Evolutionary conservation across 1,140 invertebrate genomes (phyloP).

Genomic region (Drosophila obscura): DNA sequence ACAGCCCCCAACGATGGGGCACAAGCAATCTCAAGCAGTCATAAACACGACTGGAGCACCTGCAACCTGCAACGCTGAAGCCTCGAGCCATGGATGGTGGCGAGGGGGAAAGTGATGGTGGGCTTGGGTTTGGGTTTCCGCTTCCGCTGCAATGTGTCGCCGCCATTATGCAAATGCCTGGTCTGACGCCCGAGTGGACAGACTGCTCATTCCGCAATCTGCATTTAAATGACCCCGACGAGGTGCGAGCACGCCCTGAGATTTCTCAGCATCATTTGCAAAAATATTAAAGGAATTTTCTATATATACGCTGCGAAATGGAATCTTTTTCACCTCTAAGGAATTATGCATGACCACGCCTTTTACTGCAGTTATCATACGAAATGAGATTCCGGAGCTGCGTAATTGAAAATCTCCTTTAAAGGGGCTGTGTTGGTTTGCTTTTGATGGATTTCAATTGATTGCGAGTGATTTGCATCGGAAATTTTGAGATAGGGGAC

Average conservation of each 20-base stretch:
- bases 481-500: too few species aligned
- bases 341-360: conserved; percentile 44
- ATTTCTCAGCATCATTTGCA: conserved; percentile 69
- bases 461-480: too few species aligned
- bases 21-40: conserved; percentile 66
- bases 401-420: conserved; percentile 56
- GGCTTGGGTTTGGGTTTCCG: conserved; percentile 62
- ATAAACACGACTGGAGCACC: conserved; percentile 70
- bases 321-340: conserved; percentile 19
- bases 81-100: background rate
- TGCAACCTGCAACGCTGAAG: conserved; percentile 35
- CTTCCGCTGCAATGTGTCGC: conserved; percentile 77
- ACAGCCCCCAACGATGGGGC: conserved; percentile 42
- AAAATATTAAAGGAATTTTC: conserved; percentile 60
- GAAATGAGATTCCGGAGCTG: conserved; percentile 49
- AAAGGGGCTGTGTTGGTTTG: background rate
- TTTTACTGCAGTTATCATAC: conserved; percentile 9
- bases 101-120: background rate
- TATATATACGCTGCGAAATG: conserved; percentile 3
- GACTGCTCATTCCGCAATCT: conserved; percentile 73
- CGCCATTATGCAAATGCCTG: conserved; percentile 74
- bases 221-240: conserved; percentile 76
- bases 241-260: conserved; percentile 49
- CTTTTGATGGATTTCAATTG: too few species aligned
- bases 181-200: conserved; percentile 43